Evolutionary conservation across 1,140 invertebrate genomes (phyloP).

Genomic region (Hyphantria cunea): DNA sequence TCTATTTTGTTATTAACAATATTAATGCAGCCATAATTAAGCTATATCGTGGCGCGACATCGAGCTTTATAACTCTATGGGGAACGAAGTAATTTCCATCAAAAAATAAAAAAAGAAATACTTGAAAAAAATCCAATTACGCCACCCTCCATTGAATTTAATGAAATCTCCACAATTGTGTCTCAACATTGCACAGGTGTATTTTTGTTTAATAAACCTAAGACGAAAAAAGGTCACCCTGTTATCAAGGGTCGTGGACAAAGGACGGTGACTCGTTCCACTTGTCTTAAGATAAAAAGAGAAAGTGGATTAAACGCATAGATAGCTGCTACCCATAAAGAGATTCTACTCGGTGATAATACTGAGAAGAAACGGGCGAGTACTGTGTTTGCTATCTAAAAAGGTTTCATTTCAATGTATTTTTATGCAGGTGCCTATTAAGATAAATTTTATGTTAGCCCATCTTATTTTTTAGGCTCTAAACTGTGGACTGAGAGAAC

Average conservation of each 20-base stretch:
- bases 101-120: constrained; percentile 47
- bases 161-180: constrained; percentile 58
- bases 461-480: constrained; percentile 26
- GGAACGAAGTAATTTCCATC: constrained; percentile 20
- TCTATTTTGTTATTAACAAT: constrained; percentile 3
- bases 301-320: constrained; percentile 76
- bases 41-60: not conserved
- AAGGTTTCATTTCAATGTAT: constrained; percentile 50
- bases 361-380: constrained; percentile 47
- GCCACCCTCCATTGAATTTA: constrained; percentile 55
- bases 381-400: constrained; percentile 51
- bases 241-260: constrained; percentile 64
- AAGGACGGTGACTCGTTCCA: constrained; percentile 60
- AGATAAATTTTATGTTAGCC: constrained; percentile 47
- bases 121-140: constrained; percentile 54
- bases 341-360: constrained; percentile 69
- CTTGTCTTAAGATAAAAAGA: constrained; percentile 70
- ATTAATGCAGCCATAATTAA: constrained; percentile 9
- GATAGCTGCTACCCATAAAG: constrained; percentile 72
- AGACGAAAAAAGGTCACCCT: constrained; percentile 59
- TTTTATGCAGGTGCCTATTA: constrained; percentile 59
- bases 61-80: constrained; percentile 8
- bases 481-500: constrained; percentile 10
- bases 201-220: constrained; percentile 68
- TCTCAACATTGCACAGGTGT: constrained; percentile 62